Percentiles rank a stretch among this genome's conserved stretches.
Evolutionary conservation across 2,113 vertebrate species (phyloP).

Genomic region (Reinhardtius hippoglossoides): DNA sequence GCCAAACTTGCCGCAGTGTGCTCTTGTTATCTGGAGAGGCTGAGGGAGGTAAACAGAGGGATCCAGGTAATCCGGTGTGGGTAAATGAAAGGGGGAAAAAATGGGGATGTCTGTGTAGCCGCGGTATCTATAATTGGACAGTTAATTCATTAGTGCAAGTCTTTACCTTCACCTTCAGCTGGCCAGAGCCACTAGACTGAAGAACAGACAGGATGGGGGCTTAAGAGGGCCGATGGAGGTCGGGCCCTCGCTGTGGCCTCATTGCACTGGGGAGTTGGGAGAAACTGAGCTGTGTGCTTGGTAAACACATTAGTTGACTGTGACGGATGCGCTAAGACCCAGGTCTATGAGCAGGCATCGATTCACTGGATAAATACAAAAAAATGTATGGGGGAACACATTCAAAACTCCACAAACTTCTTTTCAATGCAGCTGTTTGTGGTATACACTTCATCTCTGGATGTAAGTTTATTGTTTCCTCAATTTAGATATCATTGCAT

Average conservation of each 20-base stretch:
- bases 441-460: too few relatives aligned
- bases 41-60: conserved; percentile 39
- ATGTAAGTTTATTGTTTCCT: background rate
- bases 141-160: conserved; percentile 60
- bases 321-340: conserved; percentile 33
- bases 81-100: conserved; percentile 25
- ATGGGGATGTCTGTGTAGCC: conserved; percentile 24
- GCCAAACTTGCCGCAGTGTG: conserved; percentile 18
- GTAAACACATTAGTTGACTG: conserved; percentile 51
- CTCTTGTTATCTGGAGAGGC: conserved; percentile 23
- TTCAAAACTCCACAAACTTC: background rate
- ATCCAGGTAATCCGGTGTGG: conserved; percentile 11
- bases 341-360: conserved; percentile 17
- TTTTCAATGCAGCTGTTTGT: background rate
- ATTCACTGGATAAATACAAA: conserved; percentile 37
- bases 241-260: conserved; percentile 34
- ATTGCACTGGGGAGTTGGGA: conserved; percentile 36
- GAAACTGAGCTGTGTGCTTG: conserved; percentile 15
- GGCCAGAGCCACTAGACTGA: conserved; percentile 14
- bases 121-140: conserved; percentile 54
- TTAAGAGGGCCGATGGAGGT: conserved; percentile 47
- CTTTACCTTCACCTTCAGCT: conserved; percentile 36
- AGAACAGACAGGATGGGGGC: conserved; percentile 26
- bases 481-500: background rate
- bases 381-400: background rate